Conservation (phyloP, 2,113 vertebrate species). For the Jaculus jaculus region DNA sequence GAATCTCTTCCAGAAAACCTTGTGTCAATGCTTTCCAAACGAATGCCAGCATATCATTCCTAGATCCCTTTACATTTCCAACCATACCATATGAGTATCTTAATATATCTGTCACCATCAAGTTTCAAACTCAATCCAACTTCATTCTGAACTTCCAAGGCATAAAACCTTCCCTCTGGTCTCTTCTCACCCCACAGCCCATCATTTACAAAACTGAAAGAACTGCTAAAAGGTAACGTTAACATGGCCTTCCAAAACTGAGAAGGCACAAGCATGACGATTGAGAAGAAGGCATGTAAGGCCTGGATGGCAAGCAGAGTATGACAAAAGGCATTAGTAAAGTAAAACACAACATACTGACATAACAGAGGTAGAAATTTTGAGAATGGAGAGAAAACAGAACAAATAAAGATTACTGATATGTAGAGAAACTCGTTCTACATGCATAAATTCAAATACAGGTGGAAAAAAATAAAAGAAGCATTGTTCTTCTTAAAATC, state of each 20-base stretch:
- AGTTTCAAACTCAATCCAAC: background rate
- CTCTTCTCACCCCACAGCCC: background rate
- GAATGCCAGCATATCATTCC: background rate
- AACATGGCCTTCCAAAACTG: background rate
- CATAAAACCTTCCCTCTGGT: background rate
- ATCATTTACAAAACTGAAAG: background rate
- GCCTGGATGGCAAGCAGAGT: background rate
- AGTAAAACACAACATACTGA: background rate
- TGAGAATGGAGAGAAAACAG: background rate
- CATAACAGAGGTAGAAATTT: background rate
- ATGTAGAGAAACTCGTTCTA: background rate
- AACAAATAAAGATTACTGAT: background rate
- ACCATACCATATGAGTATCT: background rate
- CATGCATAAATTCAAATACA: background rate
- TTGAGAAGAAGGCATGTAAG: background rate
- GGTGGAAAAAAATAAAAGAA: background rate
- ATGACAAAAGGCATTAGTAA: background rate
- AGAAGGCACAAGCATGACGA: background rate
- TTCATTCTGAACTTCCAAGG: background rate
- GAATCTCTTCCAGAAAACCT: background rate
- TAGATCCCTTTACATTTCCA: background rate
- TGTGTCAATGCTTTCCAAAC: background rate
- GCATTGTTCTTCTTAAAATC: background rate
- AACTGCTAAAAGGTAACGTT: slow-evolving; percentile 28
- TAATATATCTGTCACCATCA: background rate